Evolutionary conservation across 2,797 vertebrate species (phyloP), one percentile per base, ranked within the genome.

Genomic region (Selene dorsalis): DNA sequence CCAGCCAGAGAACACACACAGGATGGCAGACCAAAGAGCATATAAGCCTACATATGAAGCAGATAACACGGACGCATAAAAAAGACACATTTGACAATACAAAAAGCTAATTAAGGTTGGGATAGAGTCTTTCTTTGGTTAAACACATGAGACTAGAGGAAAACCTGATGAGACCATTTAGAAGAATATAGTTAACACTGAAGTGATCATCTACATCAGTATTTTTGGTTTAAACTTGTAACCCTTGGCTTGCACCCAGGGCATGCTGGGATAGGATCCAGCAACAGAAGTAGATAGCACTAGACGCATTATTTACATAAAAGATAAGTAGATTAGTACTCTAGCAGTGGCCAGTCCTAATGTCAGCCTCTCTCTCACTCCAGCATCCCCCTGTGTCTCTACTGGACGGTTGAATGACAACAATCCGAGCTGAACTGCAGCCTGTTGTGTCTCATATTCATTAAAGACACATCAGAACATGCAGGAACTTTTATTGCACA

Each of bases 1-100:
- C 66, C 52, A 66, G 43, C 52, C 59, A 45, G 9, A 70, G 84
- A 72, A 89, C 81, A 85, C 48, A 53, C 32, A 59, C 18, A 5
- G 8, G 75, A 74, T 17, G 50, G 26, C 65, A 73, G 57, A 75
- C 68, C 52, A 78, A 47, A 69, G 74, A 83, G 57, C 76, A 45
- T 73, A 71, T 87, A 89, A 90, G 77, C 82, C 83, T 69, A 50
- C 64, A 83, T 86, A 82, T 83, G 60, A 69, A 48, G 84, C 9
- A 64, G 71, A 89, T 84, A 90, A 88, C 90, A 93, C 71, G 81
- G 73, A 88, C 32, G 59, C 88, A 74, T 74, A 77, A 80, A 87
- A 22, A 71, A 45, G 82, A 70, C 69, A 69, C 62, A 74, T 43
- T 52, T 69, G 77, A 73, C 67, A 77, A 91, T 86, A 83, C 70